These are phyloP conservation scores for Cygnus olor DNA, from an alignment of 2,797 vertebrate genomes.

Conservation along the genomic window DNA sequence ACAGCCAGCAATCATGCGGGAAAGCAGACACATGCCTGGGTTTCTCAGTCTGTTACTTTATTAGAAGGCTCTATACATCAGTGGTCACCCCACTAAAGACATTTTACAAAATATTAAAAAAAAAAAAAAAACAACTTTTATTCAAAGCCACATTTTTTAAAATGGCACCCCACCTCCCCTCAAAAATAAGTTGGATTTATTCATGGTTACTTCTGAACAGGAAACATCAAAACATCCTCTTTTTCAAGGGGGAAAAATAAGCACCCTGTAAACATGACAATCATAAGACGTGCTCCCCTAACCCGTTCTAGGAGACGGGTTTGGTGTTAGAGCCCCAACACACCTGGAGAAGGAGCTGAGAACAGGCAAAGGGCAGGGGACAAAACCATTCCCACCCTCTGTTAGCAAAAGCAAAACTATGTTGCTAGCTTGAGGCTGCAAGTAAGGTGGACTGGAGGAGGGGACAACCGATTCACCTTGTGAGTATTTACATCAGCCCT, in stretches of 20 bases:
- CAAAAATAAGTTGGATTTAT: constrained; percentile 52
- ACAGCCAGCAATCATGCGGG: neutral
- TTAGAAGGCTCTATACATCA: constrained; percentile 76
- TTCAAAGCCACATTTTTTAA: constrained; percentile 52
- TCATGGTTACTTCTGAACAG: neutral
- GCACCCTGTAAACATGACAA: neutral
- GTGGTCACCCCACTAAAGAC: constrained; percentile 14
- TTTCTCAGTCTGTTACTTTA: constrained; percentile 72
- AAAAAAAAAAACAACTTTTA: neutral
- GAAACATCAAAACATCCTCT: neutral
- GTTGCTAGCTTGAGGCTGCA: neutral
- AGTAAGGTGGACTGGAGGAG: neutral
- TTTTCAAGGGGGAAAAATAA: neutral
- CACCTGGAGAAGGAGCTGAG: neutral
- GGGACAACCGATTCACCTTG: neutral
- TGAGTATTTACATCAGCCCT: neutral
- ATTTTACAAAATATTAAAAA: constrained; percentile 59
- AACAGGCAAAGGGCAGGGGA: neutral
- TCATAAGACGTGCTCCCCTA: neutral
- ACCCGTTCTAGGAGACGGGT: neutral
- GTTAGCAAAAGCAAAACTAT: neutral
- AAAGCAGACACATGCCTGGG: neutral
- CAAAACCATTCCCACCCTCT: neutral
- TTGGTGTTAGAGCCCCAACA: neutral
- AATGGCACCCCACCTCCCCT: neutral